Percentiles rank a stretch among this genome's conserved stretches.
Evolutionary conservation across 2,113 vertebrate species (phyloP).

Genomic region (Calyptommatus sinebrachiatus): DNA sequence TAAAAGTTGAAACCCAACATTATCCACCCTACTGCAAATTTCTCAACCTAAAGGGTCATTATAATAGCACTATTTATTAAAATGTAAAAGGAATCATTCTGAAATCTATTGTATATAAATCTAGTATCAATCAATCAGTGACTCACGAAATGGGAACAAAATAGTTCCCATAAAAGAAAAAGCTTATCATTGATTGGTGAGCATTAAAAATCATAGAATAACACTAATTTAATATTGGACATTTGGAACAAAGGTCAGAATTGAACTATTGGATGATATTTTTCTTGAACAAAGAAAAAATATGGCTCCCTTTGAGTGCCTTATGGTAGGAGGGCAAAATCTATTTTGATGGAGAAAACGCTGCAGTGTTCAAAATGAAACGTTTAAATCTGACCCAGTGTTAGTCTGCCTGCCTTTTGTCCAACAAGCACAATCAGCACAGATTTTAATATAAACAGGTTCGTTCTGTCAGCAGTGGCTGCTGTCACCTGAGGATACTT

Average conservation of each 20-base stretch:
- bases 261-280: background rate
- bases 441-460: background rate
- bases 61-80: background rate
- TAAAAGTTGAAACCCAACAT: too few relatives aligned
- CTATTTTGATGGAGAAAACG: slow-evolving; percentile 2
- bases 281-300: background rate
- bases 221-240: background rate
- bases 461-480: slow-evolving; percentile 14
- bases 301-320: background rate
- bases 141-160: too few relatives aligned
- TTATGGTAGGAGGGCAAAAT: background rate
- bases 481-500: background rate
- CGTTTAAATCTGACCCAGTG: background rate
- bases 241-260: background rate
- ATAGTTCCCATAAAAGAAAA: too few relatives aligned
- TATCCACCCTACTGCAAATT: too few relatives aligned
- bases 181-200: background rate
- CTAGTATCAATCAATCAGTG: too few relatives aligned
- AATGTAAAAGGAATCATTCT: background rate
- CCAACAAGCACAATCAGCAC: background rate
- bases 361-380: background rate
- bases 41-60: too few relatives aligned
- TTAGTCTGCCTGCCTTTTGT: slow-evolving; percentile 2
- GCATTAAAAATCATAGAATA: background rate
- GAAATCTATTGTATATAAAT: too few relatives aligned